Base-by-base conservation (phyloP, 35 echinoderm and acorn worm genomes). In the Amphiura filiformis region DNA sequence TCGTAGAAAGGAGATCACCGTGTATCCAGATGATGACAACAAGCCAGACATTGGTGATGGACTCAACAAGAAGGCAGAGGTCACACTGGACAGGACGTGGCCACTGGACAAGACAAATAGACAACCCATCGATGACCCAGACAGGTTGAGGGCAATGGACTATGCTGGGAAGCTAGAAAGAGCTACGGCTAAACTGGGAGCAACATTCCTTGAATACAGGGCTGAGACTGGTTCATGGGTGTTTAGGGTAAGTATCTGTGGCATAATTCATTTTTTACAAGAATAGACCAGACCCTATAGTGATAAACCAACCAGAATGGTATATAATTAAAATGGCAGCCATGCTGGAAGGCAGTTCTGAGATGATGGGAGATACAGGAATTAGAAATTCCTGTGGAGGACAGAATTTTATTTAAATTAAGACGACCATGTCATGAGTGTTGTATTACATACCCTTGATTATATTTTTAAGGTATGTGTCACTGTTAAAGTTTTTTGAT, bases 221-320 rank as follows among this genome's bases (percentile, higher is more conserved):
- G 90, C 96, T 0, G 93, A 99, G 34, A 92, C 96, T 0, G 96
- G 96, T 18, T 99, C 96, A 0, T 99, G 96, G 96, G 96, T 99
- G 34, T 99, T 99, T 78, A 87, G 82, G 88, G 93, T 94, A 81
- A 88, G 76, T 85, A 34, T 31, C 26, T 83, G 7, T 52, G 44
- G 7, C 7, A 52, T 20, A 52, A 52, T 52, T 11, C 7, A 52
- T 7, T 7, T 7, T 52, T 52, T 52, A 20, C 44, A 52, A 7
- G 44, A 52, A 52, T 52, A 20, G 7, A 52, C 44, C 44, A 52
- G 7, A 52, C 44, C 7, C 7, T 7, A 7, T 7, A 52, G 20
- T 20, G 44, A n/a, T n/a, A n/a, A n/a, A n/a, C n/a, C n/a, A n/a
- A n/a, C n/a, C n/a, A n/a, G n/a, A n/a, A n/a, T n/a, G n/a, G n/a